These are phyloP conservation scores for Hirudinaria manillensis DNA, from an alignment of 2,888 invertebrate genomes.

Conservation along the genomic window DNA sequence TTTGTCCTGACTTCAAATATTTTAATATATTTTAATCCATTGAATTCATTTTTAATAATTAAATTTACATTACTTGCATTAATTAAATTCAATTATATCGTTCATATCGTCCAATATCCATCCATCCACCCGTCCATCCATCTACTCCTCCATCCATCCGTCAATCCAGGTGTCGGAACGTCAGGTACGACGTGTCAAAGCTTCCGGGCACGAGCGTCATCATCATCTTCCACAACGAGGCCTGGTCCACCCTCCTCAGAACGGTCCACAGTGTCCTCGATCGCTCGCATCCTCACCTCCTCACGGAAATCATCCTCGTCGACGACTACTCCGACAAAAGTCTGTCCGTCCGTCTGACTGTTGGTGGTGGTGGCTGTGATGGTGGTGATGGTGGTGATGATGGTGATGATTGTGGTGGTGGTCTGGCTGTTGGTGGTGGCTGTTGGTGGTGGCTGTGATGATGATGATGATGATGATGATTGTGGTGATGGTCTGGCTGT, in stretches of 20 bases:
- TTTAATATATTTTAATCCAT: too few species aligned
- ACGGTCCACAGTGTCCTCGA: constrained; percentile 38
- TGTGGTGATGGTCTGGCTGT: too few species aligned
- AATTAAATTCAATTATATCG: too few species aligned
- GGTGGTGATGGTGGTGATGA: not conserved
- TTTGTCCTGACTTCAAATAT: too few species aligned
- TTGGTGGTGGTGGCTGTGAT: not conserved
- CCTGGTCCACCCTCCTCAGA: constrained; percentile 37
- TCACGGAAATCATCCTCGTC: constrained; percentile 39
- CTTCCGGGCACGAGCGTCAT: constrained; percentile 37
- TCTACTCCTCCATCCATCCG: not conserved
- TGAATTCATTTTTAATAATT: too few species aligned
- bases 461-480: too few species aligned
- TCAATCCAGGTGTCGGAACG: constrained; percentile 75
- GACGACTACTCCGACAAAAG: constrained; percentile 37
- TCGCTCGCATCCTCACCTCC: constrained; percentile 34
- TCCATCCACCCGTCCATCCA: too few species aligned
- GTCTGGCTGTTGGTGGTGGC: too few species aligned
- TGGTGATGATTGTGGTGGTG: not conserved
- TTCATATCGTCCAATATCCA: too few species aligned
- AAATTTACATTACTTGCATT: too few species aligned
- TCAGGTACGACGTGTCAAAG: constrained; percentile 63
- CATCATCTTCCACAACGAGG: constrained; percentile 40
- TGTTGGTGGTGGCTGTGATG: too few species aligned
- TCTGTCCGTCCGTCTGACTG: not conserved